Evolutionary conservation across 2,113 vertebrate species (phyloP).

Genomic region (Puma concolor): DNA sequence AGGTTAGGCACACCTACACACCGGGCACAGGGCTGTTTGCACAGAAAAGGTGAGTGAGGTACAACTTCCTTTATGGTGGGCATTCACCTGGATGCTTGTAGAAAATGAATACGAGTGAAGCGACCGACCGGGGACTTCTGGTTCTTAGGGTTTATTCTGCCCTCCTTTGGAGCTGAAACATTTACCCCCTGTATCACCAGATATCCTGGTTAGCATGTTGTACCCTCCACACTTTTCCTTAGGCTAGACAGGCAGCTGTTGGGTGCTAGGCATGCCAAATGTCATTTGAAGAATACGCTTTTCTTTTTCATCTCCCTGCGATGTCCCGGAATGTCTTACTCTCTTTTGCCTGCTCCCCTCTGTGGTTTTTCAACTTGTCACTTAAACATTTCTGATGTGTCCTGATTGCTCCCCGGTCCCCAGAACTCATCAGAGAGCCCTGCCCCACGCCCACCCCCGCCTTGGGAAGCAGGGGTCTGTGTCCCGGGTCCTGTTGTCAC

Average conservation of each 20-base stretch:
- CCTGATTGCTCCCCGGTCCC: neutral
- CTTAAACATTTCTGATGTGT: conserved; percentile 2
- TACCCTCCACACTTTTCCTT: neutral
- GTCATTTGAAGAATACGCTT: neutral
- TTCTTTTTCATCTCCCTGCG: neutral
- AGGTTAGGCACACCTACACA: neutral
- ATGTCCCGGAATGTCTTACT: neutral
- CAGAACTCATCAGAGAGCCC: neutral
- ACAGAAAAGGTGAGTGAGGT: neutral
- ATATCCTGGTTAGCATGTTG: neutral
- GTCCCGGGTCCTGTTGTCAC: conserved; percentile 29
- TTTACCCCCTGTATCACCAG: neutral
- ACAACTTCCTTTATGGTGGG: neutral
- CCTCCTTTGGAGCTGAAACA: neutral
- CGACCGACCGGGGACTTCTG: neutral
- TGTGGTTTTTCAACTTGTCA: neutral
- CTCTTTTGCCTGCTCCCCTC: neutral
- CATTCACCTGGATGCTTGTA: neutral
- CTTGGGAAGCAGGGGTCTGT: neutral
- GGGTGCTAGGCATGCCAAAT: neutral
- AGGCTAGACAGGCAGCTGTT: neutral
- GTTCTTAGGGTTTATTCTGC: neutral
- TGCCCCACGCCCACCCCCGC: neutral
- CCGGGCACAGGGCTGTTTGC: neutral
- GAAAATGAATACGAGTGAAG: neutral